Evolutionary conservation across 2,113 vertebrate species (phyloP), one percentile per base, ranked within the genome.

Genomic region (Brienomyrus longianalis): DNA sequence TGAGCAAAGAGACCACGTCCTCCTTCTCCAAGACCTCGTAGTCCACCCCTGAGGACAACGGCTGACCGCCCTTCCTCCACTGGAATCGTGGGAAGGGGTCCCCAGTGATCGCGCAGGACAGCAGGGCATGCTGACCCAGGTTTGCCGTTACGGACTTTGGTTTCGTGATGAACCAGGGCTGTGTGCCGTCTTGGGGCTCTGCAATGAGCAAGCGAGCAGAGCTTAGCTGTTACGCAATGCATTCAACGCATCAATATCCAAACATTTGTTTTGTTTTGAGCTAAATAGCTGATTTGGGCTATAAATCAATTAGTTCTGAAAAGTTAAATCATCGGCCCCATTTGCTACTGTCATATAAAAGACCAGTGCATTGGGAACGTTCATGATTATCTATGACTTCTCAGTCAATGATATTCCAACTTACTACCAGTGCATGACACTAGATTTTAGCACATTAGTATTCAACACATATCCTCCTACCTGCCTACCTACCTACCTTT

Each of bases 141-240:
- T 80, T 80, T 47, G 96, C 95, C 0, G 93, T 96, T 91, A 96
- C 94, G 0, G 97, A 95, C 93, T 96, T 97, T 0, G 98, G 98
- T 93, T 98, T 99, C 92, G 97, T 98, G 93, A 99, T 99, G 93
- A 99, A 98, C 98, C 98, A 99, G 66, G 98, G 98, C 92, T 99
- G 98, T 85, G 97, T 96, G 1, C 98, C 98, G 11, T 98, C 97
- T 90, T 97, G 97, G 88, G 98, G 97, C 92, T 98, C 98, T 99
- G 95, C 8, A 88, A 90, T 2, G 52, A 10, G 89, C 7, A 35
- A 5, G 27, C 31, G 31, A 54, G 45, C 11, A n/a, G 23, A 35
- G 50, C 85, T 56, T 17, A 87, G 85, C 85, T 39, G 85, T 39
- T 19, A 31, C 56, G 47, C 21, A 87, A 56, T 43, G n/a, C 43